Percentiles rank a stretch among this genome's conserved stretches.
Evolutionary conservation across 2,888 invertebrate genomes (phyloP).

Genomic region (Spodoptera exigua): DNA sequence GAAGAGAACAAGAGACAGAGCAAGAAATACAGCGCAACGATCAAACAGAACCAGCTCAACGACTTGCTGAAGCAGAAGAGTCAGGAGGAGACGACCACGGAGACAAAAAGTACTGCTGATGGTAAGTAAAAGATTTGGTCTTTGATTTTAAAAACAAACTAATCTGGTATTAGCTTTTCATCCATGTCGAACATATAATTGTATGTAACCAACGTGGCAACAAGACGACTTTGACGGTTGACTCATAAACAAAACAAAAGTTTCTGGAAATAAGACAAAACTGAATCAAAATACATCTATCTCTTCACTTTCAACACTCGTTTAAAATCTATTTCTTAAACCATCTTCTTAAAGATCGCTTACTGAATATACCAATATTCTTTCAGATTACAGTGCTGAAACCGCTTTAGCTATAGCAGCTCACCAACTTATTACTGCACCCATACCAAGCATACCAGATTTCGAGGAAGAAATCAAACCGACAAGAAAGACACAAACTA

Average conservation of each 20-base stretch:
- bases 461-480: constrained; percentile 71
- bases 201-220: no score
- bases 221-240: no score
- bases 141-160: no score
- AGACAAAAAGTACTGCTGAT: constrained; percentile 68
- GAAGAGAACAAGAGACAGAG: constrained; percentile 84
- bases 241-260: no score
- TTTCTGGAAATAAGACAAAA: no score
- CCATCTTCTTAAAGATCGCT: neutral
- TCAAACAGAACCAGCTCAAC: constrained; percentile 81
- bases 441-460: constrained; percentile 77
- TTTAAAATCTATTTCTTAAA: no score
- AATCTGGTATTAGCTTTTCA: no score
- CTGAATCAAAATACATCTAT: neutral
- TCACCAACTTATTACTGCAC: constrained; percentile 83
- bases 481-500: constrained; percentile 67
- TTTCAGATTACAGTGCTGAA: constrained; percentile 79
- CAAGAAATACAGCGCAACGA: constrained; percentile 83
- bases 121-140: constrained; percentile 63
- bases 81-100: constrained; percentile 73
- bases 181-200: no score
- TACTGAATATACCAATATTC: constrained; percentile 20
- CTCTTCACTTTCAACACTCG: neutral
- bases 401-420: constrained; percentile 85
- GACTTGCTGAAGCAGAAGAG: constrained; percentile 71